Percentiles rank a stretch among this genome's conserved stretches.
These are phyloP conservation scores for Neoscelio sp. DNA, from an alignment of 2,888 invertebrate species.

Conservation along the genomic window DNA sequence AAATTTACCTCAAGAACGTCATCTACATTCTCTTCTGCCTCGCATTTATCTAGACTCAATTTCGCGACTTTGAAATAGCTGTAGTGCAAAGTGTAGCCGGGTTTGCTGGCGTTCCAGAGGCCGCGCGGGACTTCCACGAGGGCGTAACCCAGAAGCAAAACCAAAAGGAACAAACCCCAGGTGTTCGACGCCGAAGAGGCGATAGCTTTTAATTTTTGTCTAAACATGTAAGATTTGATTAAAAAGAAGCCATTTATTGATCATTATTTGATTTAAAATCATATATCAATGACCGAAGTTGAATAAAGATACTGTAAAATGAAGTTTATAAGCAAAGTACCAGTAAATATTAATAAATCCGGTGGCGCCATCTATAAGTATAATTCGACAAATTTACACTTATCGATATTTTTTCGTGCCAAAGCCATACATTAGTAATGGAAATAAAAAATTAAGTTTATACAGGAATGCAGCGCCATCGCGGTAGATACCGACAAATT, in stretches of 20 bases:
- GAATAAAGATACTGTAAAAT: too few species aligned
- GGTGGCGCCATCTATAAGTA: too few species aligned
- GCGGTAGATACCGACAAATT: too few species aligned
- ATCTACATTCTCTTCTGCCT: conserved; percentile 98
- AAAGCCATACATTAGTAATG: too few species aligned
- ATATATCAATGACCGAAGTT: too few species aligned
- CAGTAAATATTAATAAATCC: too few species aligned
- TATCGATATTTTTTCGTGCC: too few species aligned
- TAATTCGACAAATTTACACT: too few species aligned
- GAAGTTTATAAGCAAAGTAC: too few species aligned
- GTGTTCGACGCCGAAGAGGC: conserved; percentile 99
- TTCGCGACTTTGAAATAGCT: conserved; percentile 98
- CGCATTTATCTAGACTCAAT: conserved; percentile 96
- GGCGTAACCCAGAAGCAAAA: conserved; percentile 96
- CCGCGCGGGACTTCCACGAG: conserved; percentile 97
- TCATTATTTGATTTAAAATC: not conserved
- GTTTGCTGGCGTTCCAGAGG: conserved; percentile 95
- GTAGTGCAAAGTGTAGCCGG: conserved; percentile 92
- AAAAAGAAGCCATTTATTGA: not conserved
- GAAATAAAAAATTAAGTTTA: not conserved
- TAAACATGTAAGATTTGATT: conserved; percentile 76
- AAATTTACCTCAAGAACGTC: conserved; percentile 93
- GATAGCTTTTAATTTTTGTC: conserved; percentile 96
- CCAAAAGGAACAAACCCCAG: conserved; percentile 98
- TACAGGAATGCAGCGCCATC: not conserved